phyloP scores from a whole-genome alignment of 2,113 vertebrate genomes.

The Macquaria ambigua region DNA sequence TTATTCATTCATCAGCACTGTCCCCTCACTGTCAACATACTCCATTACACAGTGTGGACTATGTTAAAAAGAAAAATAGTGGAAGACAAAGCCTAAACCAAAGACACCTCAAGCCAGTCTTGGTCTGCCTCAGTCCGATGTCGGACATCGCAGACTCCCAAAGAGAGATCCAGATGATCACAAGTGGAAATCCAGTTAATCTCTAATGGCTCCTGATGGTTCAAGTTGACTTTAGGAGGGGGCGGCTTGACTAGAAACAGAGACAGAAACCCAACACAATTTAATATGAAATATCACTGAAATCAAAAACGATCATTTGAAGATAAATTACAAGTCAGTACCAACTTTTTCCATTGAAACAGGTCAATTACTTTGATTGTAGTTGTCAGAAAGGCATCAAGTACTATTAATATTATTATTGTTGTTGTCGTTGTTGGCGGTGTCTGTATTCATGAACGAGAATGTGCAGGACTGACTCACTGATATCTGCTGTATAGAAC shows the following conservation, averaged over 20 bases:
- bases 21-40: neutral
- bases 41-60: neutral
- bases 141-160: conserved; percentile 57
- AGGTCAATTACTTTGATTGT: neutral
- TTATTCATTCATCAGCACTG: neutral
- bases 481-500: conserved; percentile 60
- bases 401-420: neutral
- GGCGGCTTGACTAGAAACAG: conserved; percentile 70
- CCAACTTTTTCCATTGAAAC: neutral
- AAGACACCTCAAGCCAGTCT: conserved; percentile 74
- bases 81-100: neutral
- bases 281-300: neutral
- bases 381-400: neutral
- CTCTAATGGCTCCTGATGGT: conserved; percentile 22
- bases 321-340: neutral
- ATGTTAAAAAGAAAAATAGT: neutral
- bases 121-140: conserved; percentile 45
- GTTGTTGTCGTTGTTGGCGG: neutral
- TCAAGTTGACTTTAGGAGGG: conserved; percentile 36
- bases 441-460: neutral
- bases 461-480: conserved; percentile 63
- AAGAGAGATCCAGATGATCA: neutral
- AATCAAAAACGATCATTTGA: neutral
- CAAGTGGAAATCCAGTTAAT: conserved; percentile 68
- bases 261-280: neutral